Conservation (phyloP, 2,113 vertebrate genomes). For the Xiphorhynchus elegans region DNA sequence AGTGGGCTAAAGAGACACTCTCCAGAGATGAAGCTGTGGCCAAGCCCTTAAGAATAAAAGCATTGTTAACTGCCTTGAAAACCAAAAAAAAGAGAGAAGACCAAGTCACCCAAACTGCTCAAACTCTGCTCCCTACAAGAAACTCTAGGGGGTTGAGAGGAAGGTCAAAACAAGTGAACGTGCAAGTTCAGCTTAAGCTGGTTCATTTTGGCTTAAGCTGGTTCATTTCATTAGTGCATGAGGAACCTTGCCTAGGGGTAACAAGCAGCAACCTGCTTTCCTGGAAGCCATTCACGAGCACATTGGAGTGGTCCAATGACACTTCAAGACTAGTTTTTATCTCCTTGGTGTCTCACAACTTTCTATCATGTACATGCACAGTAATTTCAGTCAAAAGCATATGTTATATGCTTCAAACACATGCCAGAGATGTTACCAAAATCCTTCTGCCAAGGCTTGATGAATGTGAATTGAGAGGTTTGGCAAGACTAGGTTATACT, state of each 20-base stretch:
- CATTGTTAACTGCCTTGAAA: not conserved
- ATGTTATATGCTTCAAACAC: accelerated
- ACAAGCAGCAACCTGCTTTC: not conserved
- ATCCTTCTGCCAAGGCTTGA: not conserved
- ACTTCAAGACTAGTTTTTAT: not conserved
- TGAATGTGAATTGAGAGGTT: not conserved
- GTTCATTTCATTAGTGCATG: not conserved
- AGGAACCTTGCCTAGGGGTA: not conserved
- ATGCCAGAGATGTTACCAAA: not conserved
- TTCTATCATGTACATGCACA: not conserved
- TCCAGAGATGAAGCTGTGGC: slow-evolving; percentile 82
- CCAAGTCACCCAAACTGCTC: not conserved
- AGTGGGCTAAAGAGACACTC: slow-evolving; percentile 87
- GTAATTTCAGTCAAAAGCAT: accelerated
- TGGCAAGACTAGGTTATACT: not conserved
- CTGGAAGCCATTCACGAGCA: accelerated
- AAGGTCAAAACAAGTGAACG: not conserved
- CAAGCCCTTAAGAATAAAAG: slow-evolving; percentile 81
- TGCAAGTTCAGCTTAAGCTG: not conserved
- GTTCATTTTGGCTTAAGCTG: not conserved
- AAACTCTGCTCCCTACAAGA: not conserved
- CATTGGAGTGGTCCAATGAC: not conserved
- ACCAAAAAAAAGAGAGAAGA: not conserved
- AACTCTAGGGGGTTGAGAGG: accelerated
- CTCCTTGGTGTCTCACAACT: not conserved